Base-by-base conservation (phyloP, 2,888 invertebrate species). In the Beris chalybata region DNA sequence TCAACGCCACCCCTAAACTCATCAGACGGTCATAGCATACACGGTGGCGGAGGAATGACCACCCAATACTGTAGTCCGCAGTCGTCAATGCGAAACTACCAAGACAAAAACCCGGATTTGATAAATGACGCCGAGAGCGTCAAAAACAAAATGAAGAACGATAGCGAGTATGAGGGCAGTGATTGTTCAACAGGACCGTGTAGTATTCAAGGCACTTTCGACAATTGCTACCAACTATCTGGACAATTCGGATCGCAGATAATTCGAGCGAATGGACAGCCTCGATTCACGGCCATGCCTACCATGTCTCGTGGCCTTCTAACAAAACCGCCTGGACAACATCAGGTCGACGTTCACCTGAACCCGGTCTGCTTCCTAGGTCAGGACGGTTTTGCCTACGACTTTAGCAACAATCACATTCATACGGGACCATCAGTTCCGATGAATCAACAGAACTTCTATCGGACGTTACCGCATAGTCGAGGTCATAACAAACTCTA, bases 401-500 rank as follows among this genome's bases (percentile, higher is more conserved):
- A 79, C 70, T 79, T 78, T 45, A 79, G 79, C 70, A 80, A 78
- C 71, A 79, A 78, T 68, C 82, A 81, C 71, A 70, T 76, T 68
- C 77, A 75, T 64, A 76, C 53, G 5, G 65, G 74, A 32, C 76
- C 72, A 5, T 32, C 54, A 11, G 65, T 56, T 47, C 30, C 31
- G 13, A 47, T 74, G 55, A 74, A 75, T 66, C 78, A 78, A 47
- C 78, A 77, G 61, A 83, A 82, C 72, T 89, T 87, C 77, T 92
- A 92, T 76, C 87, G 90, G 74, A 92, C 92, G 6, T 79, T 92
- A 72, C 92, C 92, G 4, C 89, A 91, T 76, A 90, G 90, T 74
- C 82, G 89, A 65, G 81, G 85, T 15, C 79, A 80, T 55, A 85
- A 87, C 70, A 68, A 70, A 50, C 44, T 66, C n/a, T 67, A 76